Evolutionary conservation across 2,888 invertebrate species (phyloP), one percentile per base, ranked within the genome.

Genomic region (Sphaeridia pumilis): DNA sequence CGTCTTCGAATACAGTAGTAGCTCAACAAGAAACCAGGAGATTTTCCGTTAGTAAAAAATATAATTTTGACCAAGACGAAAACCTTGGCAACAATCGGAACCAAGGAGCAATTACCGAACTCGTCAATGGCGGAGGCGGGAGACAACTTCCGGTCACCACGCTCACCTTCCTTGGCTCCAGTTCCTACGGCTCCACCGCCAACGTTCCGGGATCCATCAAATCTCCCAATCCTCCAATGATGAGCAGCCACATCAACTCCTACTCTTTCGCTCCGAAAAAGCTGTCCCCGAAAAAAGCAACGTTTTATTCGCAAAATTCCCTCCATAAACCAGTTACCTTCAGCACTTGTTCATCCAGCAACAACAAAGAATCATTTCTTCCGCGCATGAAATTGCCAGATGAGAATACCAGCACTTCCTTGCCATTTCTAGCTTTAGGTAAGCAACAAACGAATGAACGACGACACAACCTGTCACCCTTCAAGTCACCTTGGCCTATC

Each of bases 121-220:
- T 38, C 34, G 27, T 26, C 20, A 25, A 20, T 26, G 27, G 27
- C 20, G 20, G 43, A 12, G 45, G 27, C 22, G 45, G 44, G 17
- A 27, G 52, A 26, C 64, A 59, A 31, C 46, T 64, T 21, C 64
- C 64, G 1, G 59, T 64, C 3, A 64, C 64, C 1, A 64, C 64
- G 3, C 48, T 64, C 17, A 62, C 62, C 1, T 64, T 64, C 35
- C 46, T 61, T 42, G 58, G 58, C 4, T 42, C 56, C 12, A 52
- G 47, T 34, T 38, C 46, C 27, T 54, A 54, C 25, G 28, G 31
- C 41, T 35, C 44, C 44, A 25, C 53, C 7, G 49, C 49, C 47
- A 53, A 49, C 46, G 52, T 46, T 1, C 53, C 49, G 0, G 47
- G 28, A 2, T 51, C 56, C 17, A 21, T 49, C 25, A 35, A 46